Conservation (phyloP, 37 sponge, comb jelly and placozoan genomes). For the Aplysina aerophoba region DNA sequence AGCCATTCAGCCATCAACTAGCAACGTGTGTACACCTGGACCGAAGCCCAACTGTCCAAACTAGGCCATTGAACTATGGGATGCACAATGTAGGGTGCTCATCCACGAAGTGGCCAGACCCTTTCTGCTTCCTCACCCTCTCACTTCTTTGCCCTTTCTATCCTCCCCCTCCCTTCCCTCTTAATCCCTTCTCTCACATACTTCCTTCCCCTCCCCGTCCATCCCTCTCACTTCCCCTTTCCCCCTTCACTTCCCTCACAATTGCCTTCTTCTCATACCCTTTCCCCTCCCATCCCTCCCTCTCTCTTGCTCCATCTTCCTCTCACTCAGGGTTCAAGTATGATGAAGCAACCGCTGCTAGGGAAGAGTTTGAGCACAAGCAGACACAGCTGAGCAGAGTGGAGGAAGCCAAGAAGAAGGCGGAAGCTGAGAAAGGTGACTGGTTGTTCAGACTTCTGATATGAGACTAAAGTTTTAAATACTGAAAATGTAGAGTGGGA, state of each 20-base stretch:
- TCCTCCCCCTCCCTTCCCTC: neutral
- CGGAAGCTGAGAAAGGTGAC: constrained; percentile 36
- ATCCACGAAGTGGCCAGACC: too few relatives aligned
- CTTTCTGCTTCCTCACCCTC: neutral
- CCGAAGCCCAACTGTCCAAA: too few relatives aligned
- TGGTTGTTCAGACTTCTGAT: too few relatives aligned
- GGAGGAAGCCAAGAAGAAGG: constrained; percentile 59
- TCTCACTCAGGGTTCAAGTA: constrained; percentile 54
- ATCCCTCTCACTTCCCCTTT: neutral
- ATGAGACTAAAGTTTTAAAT: too few relatives aligned
- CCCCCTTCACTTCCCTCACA: neutral
- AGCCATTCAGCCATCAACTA: too few relatives aligned
- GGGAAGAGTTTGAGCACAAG: constrained; percentile 60
- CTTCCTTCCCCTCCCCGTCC: neutral
- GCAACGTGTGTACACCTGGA: too few relatives aligned
- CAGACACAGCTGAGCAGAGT: constrained; percentile 61
- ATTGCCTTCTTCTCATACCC: neutral
- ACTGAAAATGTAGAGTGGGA: too few relatives aligned
- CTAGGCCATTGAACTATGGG: too few relatives aligned
- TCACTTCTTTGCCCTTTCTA: neutral
- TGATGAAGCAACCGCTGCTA: constrained; percentile 54
- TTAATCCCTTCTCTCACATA: neutral
- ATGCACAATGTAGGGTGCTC: too few relatives aligned
- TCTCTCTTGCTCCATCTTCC: neutral
- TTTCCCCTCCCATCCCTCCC: neutral